These are phyloP conservation scores for Oryzaephilus surinamensis DNA, from an alignment of 1,140 invertebrate species.

Conservation along the genomic window DNA sequence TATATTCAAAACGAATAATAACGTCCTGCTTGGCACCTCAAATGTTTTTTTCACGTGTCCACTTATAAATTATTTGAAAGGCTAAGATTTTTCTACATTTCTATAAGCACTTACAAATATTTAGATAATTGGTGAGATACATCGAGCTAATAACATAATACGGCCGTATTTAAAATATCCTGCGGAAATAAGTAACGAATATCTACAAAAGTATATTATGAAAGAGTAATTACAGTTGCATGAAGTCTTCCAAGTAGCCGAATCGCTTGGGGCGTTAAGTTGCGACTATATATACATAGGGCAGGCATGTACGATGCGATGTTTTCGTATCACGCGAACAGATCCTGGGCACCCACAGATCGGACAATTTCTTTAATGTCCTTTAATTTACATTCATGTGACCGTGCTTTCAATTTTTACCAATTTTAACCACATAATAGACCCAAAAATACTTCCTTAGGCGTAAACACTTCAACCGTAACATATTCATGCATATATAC, in stretches of 20 bases:
- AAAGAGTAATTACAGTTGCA: constrained; percentile 19
- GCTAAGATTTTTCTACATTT: no score
- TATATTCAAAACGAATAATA: no score
- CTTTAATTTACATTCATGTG: constrained; percentile 16
- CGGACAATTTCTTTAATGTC: constrained; percentile 20
- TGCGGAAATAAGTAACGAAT: constrained; percentile 18
- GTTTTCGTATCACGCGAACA: constrained; percentile 8
- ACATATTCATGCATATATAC: no score
- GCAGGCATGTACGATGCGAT: constrained; percentile 7
- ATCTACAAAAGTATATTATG: constrained; percentile 20
- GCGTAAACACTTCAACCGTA: no score
- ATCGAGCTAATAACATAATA: constrained; percentile 17
- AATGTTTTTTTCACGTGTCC: no score
- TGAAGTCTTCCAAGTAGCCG: constrained; percentile 17
- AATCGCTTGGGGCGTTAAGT: constrained; percentile 7
- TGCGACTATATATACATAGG: no score
- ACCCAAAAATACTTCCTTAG: no score
- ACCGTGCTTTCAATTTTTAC: constrained; percentile 12
- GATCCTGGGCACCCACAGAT: constrained; percentile 14
- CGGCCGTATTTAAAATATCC: constrained; percentile 16
- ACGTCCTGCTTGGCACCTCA: no score
- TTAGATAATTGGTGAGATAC: constrained; percentile 10
- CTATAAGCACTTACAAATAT: constrained; percentile 10
- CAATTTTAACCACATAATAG: no score
- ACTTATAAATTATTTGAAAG: no score